A percentile compares a stretch with the other conserved stretches of the same genome.
Evolutionary conservation across 2,113 vertebrate genomes (phyloP).

Genomic region (Bungarus multicinctus): DNA sequence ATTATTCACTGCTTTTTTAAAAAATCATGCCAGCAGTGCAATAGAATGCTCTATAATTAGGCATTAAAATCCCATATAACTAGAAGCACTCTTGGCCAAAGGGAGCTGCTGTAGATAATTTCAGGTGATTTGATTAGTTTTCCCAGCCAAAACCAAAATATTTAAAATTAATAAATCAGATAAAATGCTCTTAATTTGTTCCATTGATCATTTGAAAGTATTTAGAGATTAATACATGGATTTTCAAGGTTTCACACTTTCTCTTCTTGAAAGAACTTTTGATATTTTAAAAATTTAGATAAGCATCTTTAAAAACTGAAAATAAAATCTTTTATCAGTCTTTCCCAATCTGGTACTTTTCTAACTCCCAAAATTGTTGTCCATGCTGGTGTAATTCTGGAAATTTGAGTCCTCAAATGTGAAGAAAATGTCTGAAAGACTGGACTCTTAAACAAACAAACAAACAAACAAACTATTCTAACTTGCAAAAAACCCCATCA

Average conservation of each 20-base stretch:
- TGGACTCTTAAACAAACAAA: not conserved
- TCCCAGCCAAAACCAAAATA: constrained; percentile 20
- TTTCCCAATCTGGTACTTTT: not conserved
- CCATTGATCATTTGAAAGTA: constrained; percentile 37
- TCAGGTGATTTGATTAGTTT: constrained; percentile 43
- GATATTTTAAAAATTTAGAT: constrained; percentile 1
- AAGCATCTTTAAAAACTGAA: not conserved
- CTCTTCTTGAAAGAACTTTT: constrained; percentile 27
- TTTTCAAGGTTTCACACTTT: constrained; percentile 7
- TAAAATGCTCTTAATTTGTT: constrained; percentile 26
- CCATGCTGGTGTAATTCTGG: not conserved
- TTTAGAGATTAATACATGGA: constrained; percentile 26
- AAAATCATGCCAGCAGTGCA: constrained; percentile 30
- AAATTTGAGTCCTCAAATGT: not conserved
- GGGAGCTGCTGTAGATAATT: constrained; percentile 46
- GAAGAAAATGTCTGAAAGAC: not conserved
- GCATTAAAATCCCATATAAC: constrained; percentile 42
- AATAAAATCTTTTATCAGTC: not conserved
- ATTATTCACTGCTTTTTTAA: constrained; percentile 34
- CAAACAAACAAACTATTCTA: not conserved
- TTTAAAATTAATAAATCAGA: constrained; percentile 21
- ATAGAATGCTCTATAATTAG: constrained; percentile 44
- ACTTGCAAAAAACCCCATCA: not conserved
- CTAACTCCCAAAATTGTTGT: not conserved
- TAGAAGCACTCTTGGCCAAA: constrained; percentile 33